A percentile compares a stretch with the other conserved stretches of the same genome.
Conservation (phyloP, 1,140 invertebrate species). For the Hyles euphorbiae region DNA sequence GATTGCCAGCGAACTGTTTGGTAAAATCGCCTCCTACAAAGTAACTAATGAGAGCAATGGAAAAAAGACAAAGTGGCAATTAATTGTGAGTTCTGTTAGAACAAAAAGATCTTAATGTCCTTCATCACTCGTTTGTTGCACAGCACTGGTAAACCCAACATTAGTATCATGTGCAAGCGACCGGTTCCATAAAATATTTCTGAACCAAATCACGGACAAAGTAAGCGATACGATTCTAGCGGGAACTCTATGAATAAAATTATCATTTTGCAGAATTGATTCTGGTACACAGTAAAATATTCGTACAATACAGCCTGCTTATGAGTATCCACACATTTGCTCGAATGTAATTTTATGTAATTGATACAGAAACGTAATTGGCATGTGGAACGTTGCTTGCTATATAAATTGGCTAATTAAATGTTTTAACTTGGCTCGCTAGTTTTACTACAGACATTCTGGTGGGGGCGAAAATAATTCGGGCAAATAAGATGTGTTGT, state of each 20-base stretch:
- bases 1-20: too few species aligned
- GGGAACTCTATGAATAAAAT: slow-evolving; percentile 74
- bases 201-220: slow-evolving; percentile 69
- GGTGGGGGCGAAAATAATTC: neutral
- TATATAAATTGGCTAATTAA: neutral
- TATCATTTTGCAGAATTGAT: slow-evolving; percentile 74
- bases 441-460: neutral
- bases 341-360: slow-evolving; percentile 25
- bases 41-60: too few species aligned
- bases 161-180: slow-evolving; percentile 30
- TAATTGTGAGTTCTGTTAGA: neutral
- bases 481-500: too few species aligned
- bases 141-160: slow-evolving; percentile 8
- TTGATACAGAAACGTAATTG: slow-evolving; percentile 12
- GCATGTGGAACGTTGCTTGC: neutral
- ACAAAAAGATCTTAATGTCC: slow-evolving; percentile 19
- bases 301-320: slow-evolving; percentile 52
- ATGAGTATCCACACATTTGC: slow-evolving; percentile 30
- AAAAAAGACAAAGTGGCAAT: too few species aligned
- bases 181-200: slow-evolving; percentile 65
- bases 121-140: slow-evolving; percentile 14
- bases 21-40: too few species aligned
- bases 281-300: slow-evolving; percentile 66
- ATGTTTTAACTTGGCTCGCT: neutral
- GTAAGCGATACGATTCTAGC: slow-evolving; percentile 71